Percentiles rank a stretch among this genome's conserved stretches.
These are phyloP conservation scores for Mimas tiliae DNA, from an alignment of 2,888 invertebrate genomes.

Conservation along the genomic window DNA sequence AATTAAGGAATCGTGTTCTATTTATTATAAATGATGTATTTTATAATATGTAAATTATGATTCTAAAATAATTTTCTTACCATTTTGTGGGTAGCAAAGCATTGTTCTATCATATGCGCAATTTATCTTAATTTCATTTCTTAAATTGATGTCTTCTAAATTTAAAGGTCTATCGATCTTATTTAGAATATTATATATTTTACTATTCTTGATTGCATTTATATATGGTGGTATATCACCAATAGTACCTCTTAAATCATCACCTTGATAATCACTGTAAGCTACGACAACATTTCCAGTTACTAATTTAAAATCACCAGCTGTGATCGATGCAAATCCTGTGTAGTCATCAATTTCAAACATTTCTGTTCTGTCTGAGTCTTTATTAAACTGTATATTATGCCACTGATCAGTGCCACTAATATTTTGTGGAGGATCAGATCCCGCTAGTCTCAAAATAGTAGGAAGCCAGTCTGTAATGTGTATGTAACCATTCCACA, in stretches of 20 bases:
- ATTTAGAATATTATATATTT: slow-evolving; percentile 51
- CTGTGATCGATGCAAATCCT: slow-evolving; percentile 59
- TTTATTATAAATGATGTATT: background rate
- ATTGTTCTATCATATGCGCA: slow-evolving; percentile 42
- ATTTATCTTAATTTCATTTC: slow-evolving; percentile 52
- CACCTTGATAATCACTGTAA: slow-evolving; percentile 60
- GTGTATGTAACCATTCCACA: slow-evolving; percentile 86
- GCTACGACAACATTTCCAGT: slow-evolving; percentile 51
- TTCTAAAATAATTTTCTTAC: slow-evolving; percentile 43
- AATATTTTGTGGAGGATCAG: slow-evolving; percentile 51
- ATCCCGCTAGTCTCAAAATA: slow-evolving; percentile 70
- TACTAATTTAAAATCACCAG: slow-evolving; percentile 65
- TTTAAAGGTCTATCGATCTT: slow-evolving; percentile 49
- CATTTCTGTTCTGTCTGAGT: slow-evolving; percentile 57
- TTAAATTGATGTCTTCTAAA: slow-evolving; percentile 42
- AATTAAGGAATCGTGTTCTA: background rate
- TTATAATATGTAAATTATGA: background rate
- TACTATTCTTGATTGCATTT: slow-evolving; percentile 53
- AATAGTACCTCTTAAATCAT: slow-evolving; percentile 56
- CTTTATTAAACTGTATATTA: slow-evolving; percentile 54
- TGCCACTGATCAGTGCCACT: slow-evolving; percentile 73
- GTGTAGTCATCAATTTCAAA: slow-evolving; percentile 68
- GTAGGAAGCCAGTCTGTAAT: slow-evolving; percentile 94
- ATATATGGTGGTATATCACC: slow-evolving; percentile 56
- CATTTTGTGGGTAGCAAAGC: slow-evolving; percentile 58